Base-by-base conservation (phyloP, 1,140 invertebrate genomes). In the Trichoplusia ni region DNA sequence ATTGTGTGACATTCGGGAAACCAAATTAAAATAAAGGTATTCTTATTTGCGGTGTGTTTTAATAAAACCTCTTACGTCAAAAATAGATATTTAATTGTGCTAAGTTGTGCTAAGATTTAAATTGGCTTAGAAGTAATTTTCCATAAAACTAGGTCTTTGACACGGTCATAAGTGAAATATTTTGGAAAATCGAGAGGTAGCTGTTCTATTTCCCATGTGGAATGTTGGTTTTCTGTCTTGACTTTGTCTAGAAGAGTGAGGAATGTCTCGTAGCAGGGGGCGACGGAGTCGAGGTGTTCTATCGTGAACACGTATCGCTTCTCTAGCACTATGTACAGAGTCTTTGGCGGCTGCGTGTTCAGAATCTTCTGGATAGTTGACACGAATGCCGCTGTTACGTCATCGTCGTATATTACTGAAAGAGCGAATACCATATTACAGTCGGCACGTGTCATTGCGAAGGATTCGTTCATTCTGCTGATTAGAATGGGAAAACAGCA, bases 271-370 rank as follows among this genome's bases (percentile, higher is more conserved):
- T 95, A 97, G 90, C 96, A 96, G 0, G 96, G 96, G 2, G 96
- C 95, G 16, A 94, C 93, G 0, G 94, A 93, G 64, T 97, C 95
- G 76, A 96, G 92, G 74, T 97, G 95, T 1, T 93, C 91, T 58
- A 96, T 84, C 2, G 96, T 97, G 72, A 97, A 97, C 2, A 97
- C 96, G 79, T 94, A 97, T 38, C 96, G 93, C 87, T 97, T 98
- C 79, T 98, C 97, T 37, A 98, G 76, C 2, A 95, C 95, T 18
- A 98, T 91, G 67, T 95, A 96, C n/a, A 95, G 85, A 4, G 86
- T 92, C 86, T 95, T 95, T 31, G 89, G 80, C 1, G 90, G 91
- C 8, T 92, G 90, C 0, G 90, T 90, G 19, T 89, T 87, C 27
- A 98, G 85, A 5, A 98, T 89, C 73, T 93, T 93, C 65, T 94